A percentile compares a stretch with the other conserved stretches of the same genome.
These are phyloP conservation scores for Calephelis perditalis DNA, from an alignment of 2,888 invertebrate species.

Conservation along the genomic window DNA sequence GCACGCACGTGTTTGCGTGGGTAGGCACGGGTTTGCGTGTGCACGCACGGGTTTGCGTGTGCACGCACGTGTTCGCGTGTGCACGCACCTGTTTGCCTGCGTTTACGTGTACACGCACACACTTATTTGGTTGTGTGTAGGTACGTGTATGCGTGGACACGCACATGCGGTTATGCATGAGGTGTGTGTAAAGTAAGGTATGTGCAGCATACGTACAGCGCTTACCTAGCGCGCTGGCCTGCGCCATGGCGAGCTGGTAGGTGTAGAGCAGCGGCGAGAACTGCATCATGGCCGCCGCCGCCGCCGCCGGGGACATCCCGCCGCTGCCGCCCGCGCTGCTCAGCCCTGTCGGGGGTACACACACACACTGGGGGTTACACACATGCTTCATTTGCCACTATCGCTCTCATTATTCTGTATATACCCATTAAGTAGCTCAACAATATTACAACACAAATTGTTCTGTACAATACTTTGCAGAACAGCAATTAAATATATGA, in stretches of 20 bases:
- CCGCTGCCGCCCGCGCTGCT: conserved; percentile 66
- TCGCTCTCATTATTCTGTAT: no score
- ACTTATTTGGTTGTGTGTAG: no score
- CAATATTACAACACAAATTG: no score
- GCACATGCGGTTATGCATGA: not conserved
- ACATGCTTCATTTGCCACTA: no score
- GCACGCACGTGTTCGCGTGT: not conserved
- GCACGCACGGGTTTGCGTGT: not conserved
- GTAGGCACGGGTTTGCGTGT: not conserved
- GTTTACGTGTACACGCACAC: not conserved
- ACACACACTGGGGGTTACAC: conserved; percentile 14
- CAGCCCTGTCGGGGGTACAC: conserved; percentile 52
- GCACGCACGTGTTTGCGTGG: no score
- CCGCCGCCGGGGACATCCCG: conserved; percentile 81
- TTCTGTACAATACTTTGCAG: no score
- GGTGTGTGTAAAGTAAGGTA: conserved; percentile 14
- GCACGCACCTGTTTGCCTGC: not conserved
- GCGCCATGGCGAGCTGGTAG: conserved; percentile 92
- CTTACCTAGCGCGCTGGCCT: conserved; percentile 80
- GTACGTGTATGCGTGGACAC: not conserved
- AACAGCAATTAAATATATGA: no score
- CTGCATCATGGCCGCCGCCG: conserved; percentile 92
- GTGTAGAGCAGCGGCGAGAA: conserved; percentile 93
- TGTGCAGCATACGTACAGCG: conserved; percentile 53
- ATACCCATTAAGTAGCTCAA: no score